Base-by-base conservation (phyloP, 2,888 invertebrate genomes). In the Catocala nupta region DNA sequence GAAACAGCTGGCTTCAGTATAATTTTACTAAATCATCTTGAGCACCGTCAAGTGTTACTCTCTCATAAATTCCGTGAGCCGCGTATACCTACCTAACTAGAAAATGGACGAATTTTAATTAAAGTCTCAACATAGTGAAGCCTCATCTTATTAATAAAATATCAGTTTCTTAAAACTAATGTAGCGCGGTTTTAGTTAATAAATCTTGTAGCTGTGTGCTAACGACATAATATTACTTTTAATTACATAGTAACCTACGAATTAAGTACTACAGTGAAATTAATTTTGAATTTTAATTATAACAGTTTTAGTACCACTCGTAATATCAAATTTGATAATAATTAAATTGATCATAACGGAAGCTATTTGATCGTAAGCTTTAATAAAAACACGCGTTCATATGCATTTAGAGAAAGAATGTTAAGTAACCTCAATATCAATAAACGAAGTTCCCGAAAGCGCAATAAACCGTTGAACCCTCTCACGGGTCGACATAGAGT, bases 381-480 rank as follows among this genome's bases (percentile, higher is more conserved):
- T 57, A 59, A 51, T 54, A 43, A 62, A 58, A n/a, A 25, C n/a
- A 50, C 13, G 59, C 45, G 44, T 48, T 53, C 49, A 65, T 65
- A 61, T 61, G 59, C 65, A 66, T 64, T 47, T 59, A 62, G 59
- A 58, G 34, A 49, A 59, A 53, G n/a, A 58, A 47, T 36, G 25
- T 62, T 73, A 74, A 80, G 78, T 73, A 74, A 78, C 73, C 73
- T 71, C 79, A 77, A 85, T 84, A 86, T 83, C 84, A 85, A 87
- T 87, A 86, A 83, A 82, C 70, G 68, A 78, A 83, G 81, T 84
- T 81, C 59, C 81, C 80, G 77, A 87, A 88, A 87, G 85, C 82
- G 90, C 88, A 92, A 90, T 91, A 91, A 87, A 88, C 84, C 83
- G 83, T 82, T 82, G 83, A 86, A 84, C 77, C 80, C 79, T 82